A percentile compares a stretch with the other conserved stretches of the same genome.
Evolutionary conservation across 1,140 invertebrate species (phyloP).

Genomic region (Hormaphis cornu): DNA sequence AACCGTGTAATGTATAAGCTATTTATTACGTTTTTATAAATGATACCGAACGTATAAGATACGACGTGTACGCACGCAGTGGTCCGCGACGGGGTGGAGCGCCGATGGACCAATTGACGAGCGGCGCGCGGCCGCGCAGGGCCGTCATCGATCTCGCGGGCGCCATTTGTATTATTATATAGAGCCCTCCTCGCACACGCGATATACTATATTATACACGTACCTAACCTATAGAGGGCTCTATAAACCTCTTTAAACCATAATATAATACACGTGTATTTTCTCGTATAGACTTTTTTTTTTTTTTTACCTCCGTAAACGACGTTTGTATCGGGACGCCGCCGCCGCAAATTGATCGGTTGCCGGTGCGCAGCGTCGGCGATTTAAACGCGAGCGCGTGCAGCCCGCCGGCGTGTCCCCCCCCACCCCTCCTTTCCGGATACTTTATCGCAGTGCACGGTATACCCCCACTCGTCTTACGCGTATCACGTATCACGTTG

Average conservation of each 20-base stretch:
- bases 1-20: too few species aligned
- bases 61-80: not conserved
- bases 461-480: not conserved
- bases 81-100: not conserved
- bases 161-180: too few species aligned
- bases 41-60: not conserved
- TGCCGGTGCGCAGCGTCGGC: too few species aligned
- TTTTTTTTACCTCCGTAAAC: too few species aligned
- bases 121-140: not conserved
- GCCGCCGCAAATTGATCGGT: conserved; percentile 31
- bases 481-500: too few species aligned
- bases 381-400: not conserved
- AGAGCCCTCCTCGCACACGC: not conserved
- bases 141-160: conserved; percentile 30
- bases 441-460: not conserved
- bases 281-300: too few species aligned
- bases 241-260: too few species aligned
- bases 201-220: too few species aligned
- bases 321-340: conserved; percentile 24
- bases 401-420: conserved; percentile 1
- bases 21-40: too few species aligned
- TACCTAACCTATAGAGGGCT: too few species aligned
- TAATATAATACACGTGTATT: too few species aligned
- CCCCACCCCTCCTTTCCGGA: not conserved
- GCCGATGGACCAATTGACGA: conserved; percentile 31